Conservation (phyloP, 35 echinoderm and acorn worm genomes). For the Hemicentrotus pulcherrimus region DNA sequence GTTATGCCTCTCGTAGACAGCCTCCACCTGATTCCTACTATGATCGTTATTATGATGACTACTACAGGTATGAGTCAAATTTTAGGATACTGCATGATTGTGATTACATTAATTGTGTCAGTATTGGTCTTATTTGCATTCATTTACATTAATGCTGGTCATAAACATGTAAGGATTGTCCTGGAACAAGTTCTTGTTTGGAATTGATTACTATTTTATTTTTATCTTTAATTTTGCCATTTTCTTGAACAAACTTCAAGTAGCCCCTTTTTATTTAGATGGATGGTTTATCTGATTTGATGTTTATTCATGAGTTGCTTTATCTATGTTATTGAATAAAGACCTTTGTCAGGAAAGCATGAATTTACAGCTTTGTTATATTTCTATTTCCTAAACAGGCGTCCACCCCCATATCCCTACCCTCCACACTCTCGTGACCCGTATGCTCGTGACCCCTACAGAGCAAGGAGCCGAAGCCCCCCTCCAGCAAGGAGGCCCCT, state of each 20-base stretch:
- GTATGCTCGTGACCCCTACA: background rate
- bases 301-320: too few species aligned
- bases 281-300: too few species aligned
- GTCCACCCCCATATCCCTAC: constrained; percentile 10
- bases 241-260: too few species aligned
- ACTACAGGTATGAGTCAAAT: constrained; percentile 53
- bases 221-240: too few species aligned
- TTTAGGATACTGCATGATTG: background rate
- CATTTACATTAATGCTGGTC: background rate
- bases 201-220: too few species aligned
- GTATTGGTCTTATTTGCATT: background rate
- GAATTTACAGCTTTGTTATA: background rate
- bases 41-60: constrained; percentile 60
- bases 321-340: too few species aligned
- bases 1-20: constrained; percentile 50
- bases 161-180: too few species aligned
- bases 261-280: too few species aligned
- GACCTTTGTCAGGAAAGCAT: too few species aligned
- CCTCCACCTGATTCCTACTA: constrained; percentile 56
- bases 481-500: background rate
- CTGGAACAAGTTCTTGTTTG: too few species aligned
- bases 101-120: background rate
- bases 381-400: background rate
- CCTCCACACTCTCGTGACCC: constrained; percentile 8
- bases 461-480: constrained; percentile 25